Percentiles rank a stretch among this genome's conserved stretches.
Evolutionary conservation across 1,140 invertebrate genomes (phyloP).

Genomic region (Temnothorax nylanderi): DNA sequence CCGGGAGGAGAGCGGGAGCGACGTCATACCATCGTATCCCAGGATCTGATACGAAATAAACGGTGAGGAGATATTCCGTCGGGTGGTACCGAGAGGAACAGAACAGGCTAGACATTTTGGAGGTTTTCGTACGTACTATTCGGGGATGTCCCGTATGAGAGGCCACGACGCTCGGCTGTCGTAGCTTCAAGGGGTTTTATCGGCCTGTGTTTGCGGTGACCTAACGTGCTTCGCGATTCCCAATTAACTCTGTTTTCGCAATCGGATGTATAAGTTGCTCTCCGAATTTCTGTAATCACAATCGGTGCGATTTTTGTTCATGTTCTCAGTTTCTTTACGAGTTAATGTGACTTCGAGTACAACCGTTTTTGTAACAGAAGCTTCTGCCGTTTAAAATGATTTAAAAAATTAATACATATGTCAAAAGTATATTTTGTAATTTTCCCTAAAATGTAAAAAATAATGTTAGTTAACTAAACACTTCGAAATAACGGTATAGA

Average conservation of each 20-base stretch:
- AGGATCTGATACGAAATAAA: constrained; percentile 75
- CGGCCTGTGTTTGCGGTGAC: constrained; percentile 51
- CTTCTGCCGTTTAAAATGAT: neutral
- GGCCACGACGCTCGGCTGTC: neutral
- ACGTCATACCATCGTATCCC: constrained; percentile 70
- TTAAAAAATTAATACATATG: neutral
- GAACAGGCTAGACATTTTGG: constrained; percentile 27
- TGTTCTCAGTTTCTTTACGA: neutral
- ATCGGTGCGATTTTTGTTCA: neutral
- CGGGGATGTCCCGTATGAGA: constrained; percentile 19
- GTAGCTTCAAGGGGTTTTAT: constrained; percentile 58
- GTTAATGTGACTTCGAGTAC: neutral
- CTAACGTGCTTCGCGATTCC: constrained; percentile 46
- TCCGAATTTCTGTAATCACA: neutral
- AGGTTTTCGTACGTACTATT: constrained; percentile 8
- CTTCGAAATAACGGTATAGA: neutral
- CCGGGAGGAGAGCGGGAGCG: constrained; percentile 56
- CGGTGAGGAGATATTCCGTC: constrained; percentile 61
- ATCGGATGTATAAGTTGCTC: constrained; percentile 32
- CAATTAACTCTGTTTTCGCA: constrained; percentile 66
- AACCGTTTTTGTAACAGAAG: neutral
- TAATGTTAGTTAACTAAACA: neutral
- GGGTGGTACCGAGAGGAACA: neutral
- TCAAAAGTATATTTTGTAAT: neutral
- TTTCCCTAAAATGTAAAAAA: neutral